phyloP scores from a whole-genome alignment of 2,113 vertebrate species.

The Atherinomorus stipes region DNA sequence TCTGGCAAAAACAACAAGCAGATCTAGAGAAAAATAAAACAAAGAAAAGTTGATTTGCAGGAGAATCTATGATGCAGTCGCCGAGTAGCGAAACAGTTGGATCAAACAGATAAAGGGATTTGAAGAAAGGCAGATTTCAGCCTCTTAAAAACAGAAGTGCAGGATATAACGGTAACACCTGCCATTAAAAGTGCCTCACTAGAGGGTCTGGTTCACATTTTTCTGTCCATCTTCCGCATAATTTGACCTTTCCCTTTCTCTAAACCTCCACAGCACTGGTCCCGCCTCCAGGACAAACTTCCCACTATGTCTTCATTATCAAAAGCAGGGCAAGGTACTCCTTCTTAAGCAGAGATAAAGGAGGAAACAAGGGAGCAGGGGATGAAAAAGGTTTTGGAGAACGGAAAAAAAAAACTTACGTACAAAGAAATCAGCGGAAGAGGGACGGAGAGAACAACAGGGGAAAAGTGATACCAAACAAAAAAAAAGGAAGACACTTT shows the following conservation, averaged over 20 bases:
- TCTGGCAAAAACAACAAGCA: too few relatives aligned
- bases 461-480: not conserved
- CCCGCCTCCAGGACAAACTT: slow-evolving; percentile 55
- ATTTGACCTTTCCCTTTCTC: slow-evolving; percentile 57
- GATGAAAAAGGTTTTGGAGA: slow-evolving; percentile 1
- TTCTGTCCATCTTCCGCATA: slow-evolving; percentile 37
- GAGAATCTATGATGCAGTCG: not conserved
- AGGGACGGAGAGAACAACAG: not conserved
- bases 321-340: slow-evolving; percentile 46
- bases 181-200: not conserved
- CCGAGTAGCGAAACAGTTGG: not conserved
- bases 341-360: slow-evolving; percentile 35
- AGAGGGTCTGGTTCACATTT: slow-evolving; percentile 55
- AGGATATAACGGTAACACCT: not conserved
- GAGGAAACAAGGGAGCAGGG: slow-evolving; percentile 12
- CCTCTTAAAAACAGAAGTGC: not conserved
- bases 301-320: slow-evolving; percentile 60
- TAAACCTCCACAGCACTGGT: slow-evolving; percentile 13
- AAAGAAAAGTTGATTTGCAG: too few relatives aligned
- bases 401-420: not conserved
- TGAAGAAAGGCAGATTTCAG: not conserved
- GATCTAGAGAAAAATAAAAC: not conserved
- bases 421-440: not conserved
- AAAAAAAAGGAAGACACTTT: not conserved
- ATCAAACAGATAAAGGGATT: not conserved